Evolutionary conservation across 1,140 invertebrate species (phyloP), one percentile per base, ranked within the genome.

Genomic region (Branchinecta lindahli): DNA sequence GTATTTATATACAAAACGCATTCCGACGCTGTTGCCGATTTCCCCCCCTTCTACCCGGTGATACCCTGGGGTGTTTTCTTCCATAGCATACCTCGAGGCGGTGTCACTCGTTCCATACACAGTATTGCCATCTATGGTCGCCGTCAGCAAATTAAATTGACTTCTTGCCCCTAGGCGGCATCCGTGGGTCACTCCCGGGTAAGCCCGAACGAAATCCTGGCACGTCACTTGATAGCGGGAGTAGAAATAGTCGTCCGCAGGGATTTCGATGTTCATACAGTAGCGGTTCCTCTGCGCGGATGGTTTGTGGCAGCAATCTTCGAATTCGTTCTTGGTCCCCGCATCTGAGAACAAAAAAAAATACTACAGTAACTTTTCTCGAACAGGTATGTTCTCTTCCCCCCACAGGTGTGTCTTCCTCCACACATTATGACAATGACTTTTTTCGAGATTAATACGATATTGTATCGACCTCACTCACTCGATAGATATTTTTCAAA

Each of bases 171-270:
- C 88, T 70, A 93, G 82, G 75, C 87, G 84, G 78, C 91, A 94
- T 71, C 89, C 89, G 33, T 90, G 88, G 74, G 90, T 81, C 3
- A 86, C 85, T 0, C 86, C 89, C 8, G 90, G 90, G 78, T 92
- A 92, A 33, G 87, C 90, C 72, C 91, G 81, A 2, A 93, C 89
- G 74, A 94, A 94, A 78, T 94, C 88, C 76, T 92, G 87, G 75
- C 91, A 94, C 74, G 86, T 86, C 15, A 92, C 86, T 68, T 86
- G 84, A 78, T 89, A 94, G 44, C 91, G 82, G 12, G 86, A 84
- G 81, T 91, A 96, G 83, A 94, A 95, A 75, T 92, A 91, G 79
- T 96, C 94, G 76, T 94, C 88, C 68, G 88, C 86, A 0, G 93
- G 92, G 44, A 96, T 88, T 46, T 82, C 77, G 72, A 96, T 94